These are phyloP conservation scores for Chironomus riparius DNA, from an alignment of 2,888 invertebrate species.

Conservation along the genomic window DNA sequence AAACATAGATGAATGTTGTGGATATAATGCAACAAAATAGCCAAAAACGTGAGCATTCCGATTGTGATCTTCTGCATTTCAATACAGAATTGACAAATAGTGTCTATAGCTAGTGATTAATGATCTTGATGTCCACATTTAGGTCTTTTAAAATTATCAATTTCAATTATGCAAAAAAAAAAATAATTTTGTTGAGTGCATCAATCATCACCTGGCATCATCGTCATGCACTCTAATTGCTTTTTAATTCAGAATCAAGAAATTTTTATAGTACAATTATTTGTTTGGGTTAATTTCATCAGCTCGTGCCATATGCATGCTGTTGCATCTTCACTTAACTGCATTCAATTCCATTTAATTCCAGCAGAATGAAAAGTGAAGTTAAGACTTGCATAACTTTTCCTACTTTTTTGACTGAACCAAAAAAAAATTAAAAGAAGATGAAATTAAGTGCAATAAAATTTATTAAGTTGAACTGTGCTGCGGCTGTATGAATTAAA, in stretches of 20 bases:
- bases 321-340: background rate
- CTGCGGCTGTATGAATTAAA: background rate
- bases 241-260: background rate
- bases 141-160: too few species aligned
- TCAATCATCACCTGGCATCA: background rate
- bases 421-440: background rate
- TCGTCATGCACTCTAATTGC: background rate
- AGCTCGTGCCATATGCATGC: slow-evolving; percentile 9
- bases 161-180: too few species aligned
- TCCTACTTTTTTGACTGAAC: background rate
- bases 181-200: background rate
- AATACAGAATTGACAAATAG: too few species aligned
- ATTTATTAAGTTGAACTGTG: background rate
- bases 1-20: too few species aligned
- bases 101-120: too few species aligned
- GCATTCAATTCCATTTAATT: background rate
- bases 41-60: too few species aligned
- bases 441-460: background rate
- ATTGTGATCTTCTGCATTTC: too few species aligned
- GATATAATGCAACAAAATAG: too few species aligned
- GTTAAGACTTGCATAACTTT: background rate
- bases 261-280: background rate
- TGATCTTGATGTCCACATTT: too few species aligned
- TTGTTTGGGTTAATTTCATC: background rate
- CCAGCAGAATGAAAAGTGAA: background rate